A percentile compares a stretch with the other conserved stretches of the same genome.
These are phyloP conservation scores for Chiloscyllium plagiosum DNA, from an alignment of 2,113 vertebrate species.

Conservation along the genomic window DNA sequence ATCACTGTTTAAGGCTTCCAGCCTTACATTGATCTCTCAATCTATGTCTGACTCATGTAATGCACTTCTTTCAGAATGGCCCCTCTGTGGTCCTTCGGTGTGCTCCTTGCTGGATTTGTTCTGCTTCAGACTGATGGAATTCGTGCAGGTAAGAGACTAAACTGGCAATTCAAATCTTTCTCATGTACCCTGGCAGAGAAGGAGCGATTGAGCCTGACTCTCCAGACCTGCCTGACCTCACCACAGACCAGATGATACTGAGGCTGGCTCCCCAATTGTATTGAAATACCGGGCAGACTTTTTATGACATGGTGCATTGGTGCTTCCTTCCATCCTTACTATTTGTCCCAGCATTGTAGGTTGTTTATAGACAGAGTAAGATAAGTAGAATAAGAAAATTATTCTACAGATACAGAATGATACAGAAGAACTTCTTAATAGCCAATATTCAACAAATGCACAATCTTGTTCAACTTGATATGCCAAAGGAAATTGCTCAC, in stretches of 20 bases:
- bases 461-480: background rate
- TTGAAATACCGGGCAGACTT: no score
- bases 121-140: background rate
- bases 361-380: background rate
- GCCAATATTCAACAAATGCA: background rate
- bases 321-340: background rate
- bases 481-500: background rate
- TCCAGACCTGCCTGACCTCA: no score
- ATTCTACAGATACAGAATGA: background rate
- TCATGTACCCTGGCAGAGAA: background rate
- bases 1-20: background rate
- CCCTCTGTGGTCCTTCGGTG: background rate
- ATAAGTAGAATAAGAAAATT: background rate
- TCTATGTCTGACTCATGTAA: background rate
- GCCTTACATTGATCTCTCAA: background rate
- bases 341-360: background rate
- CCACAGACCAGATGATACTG: no score
- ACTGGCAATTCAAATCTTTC: background rate
- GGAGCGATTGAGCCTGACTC: background rate
- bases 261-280: no score
- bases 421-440: background rate
- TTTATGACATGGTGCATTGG: no score
- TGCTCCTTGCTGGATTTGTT: background rate
- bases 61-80: conserved; percentile 22
- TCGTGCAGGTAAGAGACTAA: conserved; percentile 9